Conservation (phyloP, 2,113 vertebrate species). For the Donacobius atricapilla region DNA sequence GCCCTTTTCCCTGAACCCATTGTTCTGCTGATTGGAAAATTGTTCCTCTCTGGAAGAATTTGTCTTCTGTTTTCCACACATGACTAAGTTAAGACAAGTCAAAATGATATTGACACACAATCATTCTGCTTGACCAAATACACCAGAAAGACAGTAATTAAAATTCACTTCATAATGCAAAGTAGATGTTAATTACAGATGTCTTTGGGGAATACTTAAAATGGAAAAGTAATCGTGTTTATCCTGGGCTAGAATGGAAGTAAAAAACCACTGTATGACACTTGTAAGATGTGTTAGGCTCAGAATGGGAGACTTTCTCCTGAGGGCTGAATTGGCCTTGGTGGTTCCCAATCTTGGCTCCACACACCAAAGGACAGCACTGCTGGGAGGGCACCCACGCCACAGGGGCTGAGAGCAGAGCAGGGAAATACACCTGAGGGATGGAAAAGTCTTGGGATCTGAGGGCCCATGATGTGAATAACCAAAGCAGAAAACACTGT, state of each 20-base stretch:
- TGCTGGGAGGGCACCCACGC: background rate
- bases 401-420: background rate
- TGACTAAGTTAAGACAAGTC: background rate
- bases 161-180: slow-evolving; percentile 20
- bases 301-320: background rate
- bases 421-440: background rate
- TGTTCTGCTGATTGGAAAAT: background rate
- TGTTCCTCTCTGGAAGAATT: background rate
- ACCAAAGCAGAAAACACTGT: background rate
- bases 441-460: background rate
- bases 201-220: slow-evolving; percentile 10
- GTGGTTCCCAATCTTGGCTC: background rate
- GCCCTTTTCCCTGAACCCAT: background rate
- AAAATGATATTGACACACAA: background rate
- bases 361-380: background rate
- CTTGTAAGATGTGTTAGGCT: background rate
- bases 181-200: slow-evolving; percentile 26
- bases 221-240: slow-evolving; percentile 4
- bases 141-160: slow-evolving; percentile 29
- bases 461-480: background rate
- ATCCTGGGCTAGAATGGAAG: background rate
- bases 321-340: background rate
- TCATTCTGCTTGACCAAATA: slow-evolving; percentile 38
- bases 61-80: background rate
- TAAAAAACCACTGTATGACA: background rate